phyloP scores from a whole-genome alignment of 2,888 invertebrate species.

The Cosmia trapezina region DNA sequence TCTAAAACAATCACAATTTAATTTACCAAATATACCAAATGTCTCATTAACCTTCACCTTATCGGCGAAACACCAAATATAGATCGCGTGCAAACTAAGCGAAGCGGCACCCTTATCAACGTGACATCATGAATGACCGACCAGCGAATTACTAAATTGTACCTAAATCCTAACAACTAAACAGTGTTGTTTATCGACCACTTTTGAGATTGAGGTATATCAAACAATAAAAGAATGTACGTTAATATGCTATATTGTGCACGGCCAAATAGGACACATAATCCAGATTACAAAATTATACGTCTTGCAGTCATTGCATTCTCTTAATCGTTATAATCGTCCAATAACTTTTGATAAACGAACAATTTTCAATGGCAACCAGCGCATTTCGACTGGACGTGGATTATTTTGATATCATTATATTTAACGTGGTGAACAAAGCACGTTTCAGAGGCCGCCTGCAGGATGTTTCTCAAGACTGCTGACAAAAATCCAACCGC shows the following conservation, averaged over 20 bases:
- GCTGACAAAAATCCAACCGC: slow-evolving; percentile 64
- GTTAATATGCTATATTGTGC: slow-evolving; percentile 16
- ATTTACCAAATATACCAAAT: slow-evolving; percentile 56
- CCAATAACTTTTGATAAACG: slow-evolving; percentile 19
- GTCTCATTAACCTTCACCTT: slow-evolving; percentile 82
- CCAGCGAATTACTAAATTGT: slow-evolving; percentile 49
- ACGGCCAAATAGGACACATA: slow-evolving; percentile 5
- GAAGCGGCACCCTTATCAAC: slow-evolving; percentile 72
- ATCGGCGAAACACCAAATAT: slow-evolving; percentile 77
- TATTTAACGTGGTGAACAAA: slow-evolving; percentile 32
- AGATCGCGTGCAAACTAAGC: slow-evolving; percentile 72
- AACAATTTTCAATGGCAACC: slow-evolving; percentile 27
- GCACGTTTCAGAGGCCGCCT: slow-evolving; percentile 20
- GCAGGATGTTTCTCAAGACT: slow-evolving; percentile 42
- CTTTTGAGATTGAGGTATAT: slow-evolving; percentile 12
- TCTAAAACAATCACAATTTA: slow-evolving; percentile 18
- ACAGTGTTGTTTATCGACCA: slow-evolving; percentile 32
- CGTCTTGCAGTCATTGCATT: slow-evolving; percentile 9
- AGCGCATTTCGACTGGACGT: slow-evolving; percentile 8
- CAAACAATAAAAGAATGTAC: slow-evolving; percentile 31
- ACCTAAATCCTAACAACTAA: slow-evolving; percentile 38
- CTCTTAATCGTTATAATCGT: slow-evolving; percentile 40
- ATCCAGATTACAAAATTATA: slow-evolving; percentile 25
- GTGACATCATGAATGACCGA: slow-evolving; percentile 65
- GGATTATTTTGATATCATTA: slow-evolving; percentile 15